Evolutionary conservation across 2,797 vertebrate genomes (phyloP), one percentile per base, ranked within the genome.

Genomic region (Sandelia bainsii): DNA sequence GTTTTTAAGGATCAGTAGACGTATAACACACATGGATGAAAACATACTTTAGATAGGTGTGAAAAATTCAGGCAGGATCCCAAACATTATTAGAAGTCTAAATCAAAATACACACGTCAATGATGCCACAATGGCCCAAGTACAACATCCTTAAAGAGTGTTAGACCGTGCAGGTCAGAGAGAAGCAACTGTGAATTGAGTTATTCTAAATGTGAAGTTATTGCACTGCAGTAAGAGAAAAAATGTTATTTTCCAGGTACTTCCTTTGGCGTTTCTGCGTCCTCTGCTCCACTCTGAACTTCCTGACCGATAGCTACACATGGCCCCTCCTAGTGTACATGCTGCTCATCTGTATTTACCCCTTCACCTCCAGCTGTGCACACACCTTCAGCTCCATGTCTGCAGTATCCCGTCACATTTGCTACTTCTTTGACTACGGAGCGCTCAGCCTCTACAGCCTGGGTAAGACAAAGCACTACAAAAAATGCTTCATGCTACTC

Each of bases 301-400:
- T 96, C 85, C 75, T 92, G 77, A 86, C 80, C 0, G 94, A 96
- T 72, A 91, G 93, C 83, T 96, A 95, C 91, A 91, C 93, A 22
- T 96, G 95, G 95, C 95, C 95, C 0, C 91, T 96, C 57, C 91
- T 96, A 77, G 95, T 95, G 10, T 95, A 96, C 93, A 94, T 96
- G 95, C 85, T 96, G 88, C 89, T 95, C 66, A 92, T 95, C 89
- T 96, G 95, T 70, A 51, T 96, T n/a, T 96, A 96, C 86, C 95
- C 95, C 57, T 94, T 96, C 89, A 95, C 94, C 58, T 96, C 95
- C 91, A 93, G 94, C 91, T 94, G 94, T 0, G 95, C 95, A 0
- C 95, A 96, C 91, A 95, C 93, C 87, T 96, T 96, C 93, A 96
- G 95, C 92, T 93, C 94, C 83, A 96, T 96, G 95, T 96, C 95